phyloP scores from a whole-genome alignment of 2,113 vertebrate genomes.

The Rhinopomastus cyanomelas region DNA sequence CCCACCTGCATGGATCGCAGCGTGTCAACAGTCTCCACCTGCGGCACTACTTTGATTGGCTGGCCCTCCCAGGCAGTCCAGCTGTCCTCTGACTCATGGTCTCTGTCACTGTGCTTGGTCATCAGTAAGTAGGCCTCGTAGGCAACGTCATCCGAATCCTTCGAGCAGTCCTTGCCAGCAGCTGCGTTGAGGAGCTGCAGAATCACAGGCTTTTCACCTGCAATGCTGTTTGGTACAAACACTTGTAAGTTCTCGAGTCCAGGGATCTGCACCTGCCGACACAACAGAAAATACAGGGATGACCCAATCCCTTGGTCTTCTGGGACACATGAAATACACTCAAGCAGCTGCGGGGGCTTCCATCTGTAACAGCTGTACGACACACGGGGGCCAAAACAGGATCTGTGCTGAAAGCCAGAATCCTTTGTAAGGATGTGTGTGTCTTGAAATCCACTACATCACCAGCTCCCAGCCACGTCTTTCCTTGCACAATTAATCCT shows the following conservation, averaged over 20 bases:
- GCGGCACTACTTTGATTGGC: slow-evolving; percentile 86
- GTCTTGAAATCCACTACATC: background rate
- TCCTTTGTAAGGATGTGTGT: background rate
- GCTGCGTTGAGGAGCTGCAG: slow-evolving; percentile 92
- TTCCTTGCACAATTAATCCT: background rate
- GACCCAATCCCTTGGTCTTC: background rate
- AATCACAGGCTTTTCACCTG: slow-evolving; percentile 81
- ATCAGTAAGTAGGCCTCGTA: slow-evolving; percentile 90
- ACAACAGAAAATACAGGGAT: background rate
- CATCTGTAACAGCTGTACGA: background rate
- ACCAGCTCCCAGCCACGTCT: background rate
- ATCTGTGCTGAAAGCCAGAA: background rate
- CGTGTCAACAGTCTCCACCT: slow-evolving; percentile 91
- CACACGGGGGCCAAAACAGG: background rate
- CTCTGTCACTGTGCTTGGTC: slow-evolving; percentile 83
- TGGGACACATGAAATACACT: background rate
- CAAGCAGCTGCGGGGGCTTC: background rate
- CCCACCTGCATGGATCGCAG: slow-evolving; percentile 89
- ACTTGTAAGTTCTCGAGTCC: slow-evolving; percentile 91
- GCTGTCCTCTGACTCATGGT: slow-evolving; percentile 55
- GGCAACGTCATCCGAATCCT: slow-evolving; percentile 85
- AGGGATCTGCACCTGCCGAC: slow-evolving; percentile 81
- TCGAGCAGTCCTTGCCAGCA: slow-evolving; percentile 94
- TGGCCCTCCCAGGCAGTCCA: slow-evolving; percentile 87
- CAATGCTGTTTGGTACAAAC: slow-evolving; percentile 85